Evolutionary conservation across 1,140 invertebrate genomes (phyloP), one percentile per base, ranked within the genome.

Genomic region (Heterodera schachtii): DNA sequence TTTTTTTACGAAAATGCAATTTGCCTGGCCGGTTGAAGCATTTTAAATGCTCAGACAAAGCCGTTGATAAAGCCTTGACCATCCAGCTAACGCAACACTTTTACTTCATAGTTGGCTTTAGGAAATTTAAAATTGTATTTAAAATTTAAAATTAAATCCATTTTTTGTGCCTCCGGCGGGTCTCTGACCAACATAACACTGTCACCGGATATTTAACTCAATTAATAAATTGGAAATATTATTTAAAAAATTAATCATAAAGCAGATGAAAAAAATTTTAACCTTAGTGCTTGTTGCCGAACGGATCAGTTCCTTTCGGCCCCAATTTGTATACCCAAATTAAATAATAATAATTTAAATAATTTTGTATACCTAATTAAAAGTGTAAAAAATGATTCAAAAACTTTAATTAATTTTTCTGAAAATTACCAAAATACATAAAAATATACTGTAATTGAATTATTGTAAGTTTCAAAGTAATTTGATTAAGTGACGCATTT

Each of bases 271-370:
- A 6, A 6, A 6, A 9, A 49, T 49, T 49, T 49, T 69, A 85
- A 89, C 67, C 85, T 87, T 89, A 89, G 79, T 89, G 88, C 66
- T 88, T 84, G 78, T 89, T 90, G 67, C 88, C 88, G 83, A 89
- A 89, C 52, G 88, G 88, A 81, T 89, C 89, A 19, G 85, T 90
- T 41, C 88, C 88, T 78, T 90, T 86, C 41, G 88, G 88, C 49
- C 88, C 88, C 60, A 89, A 85, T 82, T 89, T 90, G 85, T 89
- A 89, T 41, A 89, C 90, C 88, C 88, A 89, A 85, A 90, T 88
- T 89, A 19, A 31, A 31, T 0, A 52, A 44, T 76, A 16, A 19
- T 19, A 21, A 64, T n/a, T n/a, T n/a, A 64, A 60, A 76, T 13
- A 75, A 76, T 77, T 77, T 77, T 31, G 31, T 31, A 31, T 31